Percentiles rank a stretch among this genome's conserved stretches.
phyloP scores from a whole-genome alignment of 1,140 invertebrate species.

The Neelides sp. region DNA sequence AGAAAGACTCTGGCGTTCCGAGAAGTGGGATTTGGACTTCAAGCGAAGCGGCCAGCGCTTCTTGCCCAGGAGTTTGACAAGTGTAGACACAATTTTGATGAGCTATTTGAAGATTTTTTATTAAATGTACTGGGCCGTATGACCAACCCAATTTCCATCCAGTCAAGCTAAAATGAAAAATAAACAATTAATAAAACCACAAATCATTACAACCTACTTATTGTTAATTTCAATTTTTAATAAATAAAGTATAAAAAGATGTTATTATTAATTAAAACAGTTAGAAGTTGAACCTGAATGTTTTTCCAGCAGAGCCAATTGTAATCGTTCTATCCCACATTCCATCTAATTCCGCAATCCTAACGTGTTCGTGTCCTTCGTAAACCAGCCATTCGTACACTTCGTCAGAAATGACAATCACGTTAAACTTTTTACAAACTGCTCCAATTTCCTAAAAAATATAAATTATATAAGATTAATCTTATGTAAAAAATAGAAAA shows the following conservation, averaged over 20 bases:
- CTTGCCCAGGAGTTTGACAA: conserved; percentile 56
- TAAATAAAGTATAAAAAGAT: too few relatives aligned
- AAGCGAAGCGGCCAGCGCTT: conserved; percentile 19
- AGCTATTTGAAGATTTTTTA: conserved; percentile 67
- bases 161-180: conserved; percentile 62
- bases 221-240: too few relatives aligned
- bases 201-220: too few relatives aligned
- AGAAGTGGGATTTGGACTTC: conserved; percentile 24
- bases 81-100: conserved; percentile 93
- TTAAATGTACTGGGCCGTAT: conserved; percentile 67
- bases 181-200: not conserved
- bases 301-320: conserved; percentile 93
- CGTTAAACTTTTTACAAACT: conserved; percentile 84
- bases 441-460: conserved; percentile 54
- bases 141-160: conserved; percentile 98
- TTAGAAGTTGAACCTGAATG: conserved; percentile 43
- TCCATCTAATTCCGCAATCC: conserved; percentile 52
- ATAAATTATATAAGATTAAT: not conserved
- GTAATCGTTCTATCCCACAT: conserved; percentile 99
- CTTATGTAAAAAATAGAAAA: too few relatives aligned
- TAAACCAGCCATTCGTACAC: conserved; percentile 98
- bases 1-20: conserved; percentile 25
- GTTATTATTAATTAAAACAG: too few relatives aligned
- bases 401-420: conserved; percentile 85
- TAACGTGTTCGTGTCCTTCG: conserved; percentile 67